Percentiles rank a stretch among this genome's conserved stretches.
These are phyloP conservation scores for Protaetia brevitarsis DNA, from an alignment of 1,140 invertebrate genomes.

Conservation along the genomic window DNA sequence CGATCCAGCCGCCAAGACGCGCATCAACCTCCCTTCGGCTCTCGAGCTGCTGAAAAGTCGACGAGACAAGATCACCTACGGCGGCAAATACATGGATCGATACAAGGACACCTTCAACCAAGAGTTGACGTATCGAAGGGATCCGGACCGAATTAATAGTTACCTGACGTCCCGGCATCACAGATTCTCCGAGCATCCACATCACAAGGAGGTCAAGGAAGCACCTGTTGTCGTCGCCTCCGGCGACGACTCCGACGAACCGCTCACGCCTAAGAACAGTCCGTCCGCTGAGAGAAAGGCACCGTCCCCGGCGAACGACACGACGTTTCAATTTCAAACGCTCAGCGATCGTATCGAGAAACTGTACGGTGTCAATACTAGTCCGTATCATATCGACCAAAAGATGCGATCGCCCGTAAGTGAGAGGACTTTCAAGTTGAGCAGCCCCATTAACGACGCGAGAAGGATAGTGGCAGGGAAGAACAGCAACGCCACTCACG, in stretches of 20 bases:
- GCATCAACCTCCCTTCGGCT: not conserved
- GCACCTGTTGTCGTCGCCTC: not conserved
- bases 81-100: slow-evolving; percentile 44
- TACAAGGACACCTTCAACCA: slow-evolving; percentile 41
- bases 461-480: slow-evolving; percentile 33
- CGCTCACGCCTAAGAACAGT: slow-evolving; percentile 13
- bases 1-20: not conserved
- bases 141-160: not conserved
- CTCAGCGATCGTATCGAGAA: slow-evolving; percentile 20
- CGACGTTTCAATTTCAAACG: not conserved
- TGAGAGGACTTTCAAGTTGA: not conserved
- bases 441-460: slow-evolving; percentile 18
- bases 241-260: not conserved
- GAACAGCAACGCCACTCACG: slow-evolving; percentile 46
- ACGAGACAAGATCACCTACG: slow-evolving; percentile 41
- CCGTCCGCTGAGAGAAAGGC: not conserved
- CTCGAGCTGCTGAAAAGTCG: slow-evolving; percentile 39
- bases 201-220: not conserved
- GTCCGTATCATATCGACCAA: not conserved
- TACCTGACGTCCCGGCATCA: not conserved
- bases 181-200: not conserved
- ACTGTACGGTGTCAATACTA: not conserved
- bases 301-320: not conserved
- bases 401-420: slow-evolving; percentile 8
- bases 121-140: slow-evolving; percentile 4